phyloP scores from a whole-genome alignment of 1,140 invertebrate genomes.

The Rhizoglyphus robini region DNA sequence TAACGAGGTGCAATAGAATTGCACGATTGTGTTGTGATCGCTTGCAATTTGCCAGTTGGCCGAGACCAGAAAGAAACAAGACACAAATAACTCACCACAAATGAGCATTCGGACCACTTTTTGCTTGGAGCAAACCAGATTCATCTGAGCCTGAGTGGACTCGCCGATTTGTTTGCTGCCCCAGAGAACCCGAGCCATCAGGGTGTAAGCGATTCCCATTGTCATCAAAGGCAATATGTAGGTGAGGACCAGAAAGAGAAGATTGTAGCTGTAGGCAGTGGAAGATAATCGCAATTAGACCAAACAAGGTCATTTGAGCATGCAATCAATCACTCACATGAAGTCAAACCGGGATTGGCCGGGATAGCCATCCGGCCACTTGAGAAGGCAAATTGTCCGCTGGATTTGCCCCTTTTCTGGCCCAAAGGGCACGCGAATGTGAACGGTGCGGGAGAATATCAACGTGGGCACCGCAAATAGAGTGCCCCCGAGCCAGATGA shows the following conservation, averaged over 20 bases:
- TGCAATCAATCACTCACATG: slow-evolving; percentile 38
- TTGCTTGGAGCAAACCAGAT: slow-evolving; percentile 11
- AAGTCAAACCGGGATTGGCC: slow-evolving; percentile 47
- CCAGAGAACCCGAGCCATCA: slow-evolving; percentile 72
- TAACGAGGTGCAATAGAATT: too few species aligned
- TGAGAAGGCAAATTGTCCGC: slow-evolving; percentile 50
- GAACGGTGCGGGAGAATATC: slow-evolving; percentile 58
- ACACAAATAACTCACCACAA: slow-evolving; percentile 1
- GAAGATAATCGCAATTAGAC: too few species aligned
- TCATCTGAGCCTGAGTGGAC: neutral
- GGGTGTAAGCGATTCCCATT: slow-evolving; percentile 69
- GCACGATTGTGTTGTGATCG: too few species aligned
- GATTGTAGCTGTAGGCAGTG: slow-evolving; percentile 57
- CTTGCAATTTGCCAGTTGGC: neutral
- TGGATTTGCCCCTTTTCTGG: slow-evolving; percentile 44
- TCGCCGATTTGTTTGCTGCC: slow-evolving; percentile 78
- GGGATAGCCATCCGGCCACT: slow-evolving; percentile 50
- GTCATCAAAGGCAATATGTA: slow-evolving; percentile 74
- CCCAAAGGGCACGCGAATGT: slow-evolving; percentile 28
- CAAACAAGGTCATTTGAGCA: neutral
- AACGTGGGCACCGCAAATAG: slow-evolving; percentile 66
- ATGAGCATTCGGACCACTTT: slow-evolving; percentile 18
- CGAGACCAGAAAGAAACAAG: neutral
- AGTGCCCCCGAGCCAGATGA: slow-evolving; percentile 63
- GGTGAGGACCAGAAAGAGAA: slow-evolving; percentile 66